These are phyloP conservation scores for Nothura maculosa DNA, from an alignment of 2,797 vertebrate species.

Conservation along the genomic window DNA sequence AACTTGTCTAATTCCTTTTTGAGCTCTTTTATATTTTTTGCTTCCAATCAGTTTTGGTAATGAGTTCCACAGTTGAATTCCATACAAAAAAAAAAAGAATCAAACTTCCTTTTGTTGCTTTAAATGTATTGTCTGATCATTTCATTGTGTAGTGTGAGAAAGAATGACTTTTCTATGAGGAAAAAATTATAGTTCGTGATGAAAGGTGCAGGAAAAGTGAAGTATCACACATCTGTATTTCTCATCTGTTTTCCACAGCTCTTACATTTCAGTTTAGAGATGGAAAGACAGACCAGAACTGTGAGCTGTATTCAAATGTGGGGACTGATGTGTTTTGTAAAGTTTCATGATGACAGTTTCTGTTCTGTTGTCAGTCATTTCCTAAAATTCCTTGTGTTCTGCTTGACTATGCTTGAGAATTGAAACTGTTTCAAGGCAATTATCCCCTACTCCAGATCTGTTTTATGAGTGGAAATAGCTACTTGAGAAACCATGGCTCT, in stretches of 20 bases:
- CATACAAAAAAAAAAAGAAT: not conserved
- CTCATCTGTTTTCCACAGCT: not conserved
- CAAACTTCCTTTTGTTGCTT: slow-evolving; percentile 4
- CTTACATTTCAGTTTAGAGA: not conserved
- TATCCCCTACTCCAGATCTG: not conserved
- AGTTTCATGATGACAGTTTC: not conserved
- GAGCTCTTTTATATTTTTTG: not conserved
- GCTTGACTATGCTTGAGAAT: not conserved
- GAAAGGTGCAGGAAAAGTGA: not conserved
- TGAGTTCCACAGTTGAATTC: not conserved
- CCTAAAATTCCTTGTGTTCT: not conserved
- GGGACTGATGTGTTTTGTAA: not conserved
- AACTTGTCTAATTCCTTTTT: not conserved
- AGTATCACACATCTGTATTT: not conserved
- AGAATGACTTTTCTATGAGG: not conserved
- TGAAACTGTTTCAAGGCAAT: not conserved
- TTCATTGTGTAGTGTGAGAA: not conserved
- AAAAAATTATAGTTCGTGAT: not conserved
- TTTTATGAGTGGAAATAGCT: not conserved
- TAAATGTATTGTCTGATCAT: slow-evolving; percentile 4
- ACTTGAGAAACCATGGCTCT: not conserved
- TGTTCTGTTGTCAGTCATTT: not conserved
- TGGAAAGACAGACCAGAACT: not conserved
- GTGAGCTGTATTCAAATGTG: not conserved
- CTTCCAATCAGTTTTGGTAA: not conserved